These are phyloP conservation scores for Athripsodes cinereus DNA, from an alignment of 2,888 invertebrate genomes.

Conservation along the genomic window DNA sequence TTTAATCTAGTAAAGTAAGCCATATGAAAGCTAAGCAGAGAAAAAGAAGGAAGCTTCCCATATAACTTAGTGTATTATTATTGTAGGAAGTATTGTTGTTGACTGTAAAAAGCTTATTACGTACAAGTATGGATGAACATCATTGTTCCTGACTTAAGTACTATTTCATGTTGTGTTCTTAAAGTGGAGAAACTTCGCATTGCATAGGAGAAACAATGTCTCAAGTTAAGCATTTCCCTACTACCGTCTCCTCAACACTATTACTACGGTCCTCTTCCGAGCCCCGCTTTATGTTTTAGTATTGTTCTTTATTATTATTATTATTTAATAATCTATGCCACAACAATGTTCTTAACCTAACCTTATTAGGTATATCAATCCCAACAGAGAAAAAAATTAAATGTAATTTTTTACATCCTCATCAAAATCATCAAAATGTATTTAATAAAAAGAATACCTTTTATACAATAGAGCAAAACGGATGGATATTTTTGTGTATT, in stretches of 20 bases:
- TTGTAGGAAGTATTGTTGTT: background rate
- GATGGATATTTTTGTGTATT: no score
- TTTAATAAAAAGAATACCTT: no score
- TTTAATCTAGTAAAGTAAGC: background rate
- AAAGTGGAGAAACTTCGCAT: background rate
- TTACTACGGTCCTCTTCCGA: no score
- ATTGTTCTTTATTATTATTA: no score
- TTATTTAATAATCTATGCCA: no score
- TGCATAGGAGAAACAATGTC: background rate
- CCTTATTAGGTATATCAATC: no score
- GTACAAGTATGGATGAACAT: background rate
- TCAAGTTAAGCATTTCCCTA: background rate
- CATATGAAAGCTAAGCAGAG: background rate
- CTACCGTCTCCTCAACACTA: background rate
- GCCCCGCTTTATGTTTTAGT: no score
- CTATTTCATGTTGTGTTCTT: background rate
- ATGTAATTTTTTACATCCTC: no score
- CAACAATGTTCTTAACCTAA: no score
- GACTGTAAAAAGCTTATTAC: background rate
- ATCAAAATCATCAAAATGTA: no score
- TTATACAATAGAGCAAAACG: no score
- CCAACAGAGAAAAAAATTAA: no score
- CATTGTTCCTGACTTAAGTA: conserved; percentile 1
- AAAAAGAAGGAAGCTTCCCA: background rate
- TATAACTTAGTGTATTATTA: background rate